Evolutionary conservation across 2,888 invertebrate species (phyloP), one percentile per base, ranked within the genome.

Genomic region (Maniola hyperantus): DNA sequence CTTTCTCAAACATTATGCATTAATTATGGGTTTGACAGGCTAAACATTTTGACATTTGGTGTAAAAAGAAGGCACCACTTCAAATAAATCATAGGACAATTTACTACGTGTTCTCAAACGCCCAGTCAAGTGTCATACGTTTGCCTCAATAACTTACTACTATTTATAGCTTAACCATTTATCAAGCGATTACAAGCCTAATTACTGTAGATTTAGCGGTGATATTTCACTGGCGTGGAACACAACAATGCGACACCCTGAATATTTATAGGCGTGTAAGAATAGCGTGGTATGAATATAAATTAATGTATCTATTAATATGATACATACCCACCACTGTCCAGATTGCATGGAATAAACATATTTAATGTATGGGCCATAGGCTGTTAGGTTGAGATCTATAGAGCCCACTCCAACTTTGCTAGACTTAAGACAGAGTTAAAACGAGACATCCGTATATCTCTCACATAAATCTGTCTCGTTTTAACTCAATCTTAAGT

Each of bases 321-420:
- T 89, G 70, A 64, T 89, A 90, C 89, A 69, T 89, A 91, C 90
- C 89, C 72, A 87, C 81, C 74, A 85, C 89, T 89, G 81, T 80
- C 80, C 75, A 69, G 61, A 67, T 64, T n/a, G 83, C 84, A 80
- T 82, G 84, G 71, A 84, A 85, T 72, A 64, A 66, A 72, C 64
- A 64, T 50, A 26, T 26, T 26, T 26, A 26, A 26, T 26, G 26
- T 4, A 26, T 26, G 4, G 26, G 26, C 26, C 26, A 26, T 26
- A 26, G 26, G 26, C 26, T 26, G 26, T 26, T 26, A 26, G 26
- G 4, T 26, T n/a, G n/a, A n/a, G n/a, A n/a, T n/a, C n/a, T n/a
- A n/a, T n/a, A n/a, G n/a, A n/a, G n/a, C n/a, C n/a, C n/a, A n/a
- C n/a, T n/a, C n/a, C n/a, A n/a, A n/a, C n/a, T n/a, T n/a, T n/a